These are phyloP conservation scores for Oostethus manadensis DNA, from an alignment of 2,113 vertebrate species.

Conservation along the genomic window DNA sequence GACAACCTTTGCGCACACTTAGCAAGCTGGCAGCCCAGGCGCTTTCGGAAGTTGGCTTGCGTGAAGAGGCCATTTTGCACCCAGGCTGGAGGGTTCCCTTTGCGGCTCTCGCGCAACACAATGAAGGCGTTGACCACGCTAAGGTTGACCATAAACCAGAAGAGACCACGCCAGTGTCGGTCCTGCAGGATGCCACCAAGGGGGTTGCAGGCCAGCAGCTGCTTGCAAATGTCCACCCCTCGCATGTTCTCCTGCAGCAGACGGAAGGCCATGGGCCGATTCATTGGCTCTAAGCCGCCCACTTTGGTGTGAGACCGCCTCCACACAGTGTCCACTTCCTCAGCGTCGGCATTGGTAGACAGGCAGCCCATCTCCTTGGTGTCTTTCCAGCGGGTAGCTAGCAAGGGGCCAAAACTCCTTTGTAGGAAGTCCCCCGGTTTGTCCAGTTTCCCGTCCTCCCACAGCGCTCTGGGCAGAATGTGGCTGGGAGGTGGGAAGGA, in stretches of 20 bases:
- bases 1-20: constrained; percentile 49
- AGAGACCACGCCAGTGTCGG: constrained; percentile 67
- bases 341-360: constrained; percentile 64
- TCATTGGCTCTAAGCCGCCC: constrained; percentile 59
- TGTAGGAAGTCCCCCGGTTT: constrained; percentile 68
- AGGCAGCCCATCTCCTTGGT: constrained; percentile 73
- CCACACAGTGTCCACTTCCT: constrained; percentile 66
- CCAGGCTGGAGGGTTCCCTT: constrained; percentile 66
- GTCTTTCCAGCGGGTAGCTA: constrained; percentile 74
- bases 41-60: constrained; percentile 67
- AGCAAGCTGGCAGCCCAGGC: constrained; percentile 68
- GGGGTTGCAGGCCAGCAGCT: constrained; percentile 72
- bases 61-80: constrained; percentile 68
- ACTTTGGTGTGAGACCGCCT: constrained; percentile 59
- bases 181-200: constrained; percentile 66
- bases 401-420: constrained; percentile 54
- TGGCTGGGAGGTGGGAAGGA: constrained; percentile 56
- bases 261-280: constrained; percentile 67
- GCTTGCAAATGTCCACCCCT: constrained; percentile 76
- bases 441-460: constrained; percentile 53
- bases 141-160: constrained; percentile 75
- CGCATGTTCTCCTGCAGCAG: constrained; percentile 78
- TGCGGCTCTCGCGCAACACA: constrained; percentile 68
- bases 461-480: constrained; percentile 58
- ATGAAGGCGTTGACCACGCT: constrained; percentile 76